Evolutionary conservation across 1,140 invertebrate genomes (phyloP).

Genomic region (Ptiloglossa arizonensis): DNA sequence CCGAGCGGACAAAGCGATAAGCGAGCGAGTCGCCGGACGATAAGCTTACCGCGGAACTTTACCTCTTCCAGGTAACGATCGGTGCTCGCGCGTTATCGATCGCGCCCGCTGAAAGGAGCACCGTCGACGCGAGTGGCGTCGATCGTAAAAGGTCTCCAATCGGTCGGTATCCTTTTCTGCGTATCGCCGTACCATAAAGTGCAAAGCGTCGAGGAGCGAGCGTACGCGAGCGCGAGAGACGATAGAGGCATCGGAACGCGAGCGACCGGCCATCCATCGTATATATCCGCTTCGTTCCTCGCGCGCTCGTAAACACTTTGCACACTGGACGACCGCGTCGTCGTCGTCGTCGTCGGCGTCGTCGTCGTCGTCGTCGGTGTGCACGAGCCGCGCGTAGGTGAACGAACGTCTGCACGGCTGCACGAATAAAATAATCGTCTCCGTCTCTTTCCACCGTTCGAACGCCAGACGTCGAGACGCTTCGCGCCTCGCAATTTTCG

Average conservation of each 20-base stretch:
- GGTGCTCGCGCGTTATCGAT: neutral
- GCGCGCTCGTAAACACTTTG: constrained; percentile 49
- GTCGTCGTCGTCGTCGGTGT: constrained; percentile 22
- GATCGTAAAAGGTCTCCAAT: constrained; percentile 60
- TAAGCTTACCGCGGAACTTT: neutral
- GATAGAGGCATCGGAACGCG: constrained; percentile 46
- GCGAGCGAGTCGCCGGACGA: neutral
- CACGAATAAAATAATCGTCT: constrained; percentile 55
- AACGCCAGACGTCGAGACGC: neutral
- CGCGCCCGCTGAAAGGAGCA: constrained; percentile 20
- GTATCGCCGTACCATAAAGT: constrained; percentile 35
- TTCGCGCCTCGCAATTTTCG: neutral
- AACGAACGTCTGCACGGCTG: constrained; percentile 54
- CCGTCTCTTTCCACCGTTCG: constrained; percentile 4
- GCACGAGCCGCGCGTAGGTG: constrained; percentile 52
- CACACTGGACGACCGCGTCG: too few species aligned
- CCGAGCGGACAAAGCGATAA: neutral
- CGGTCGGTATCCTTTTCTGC: constrained; percentile 59
- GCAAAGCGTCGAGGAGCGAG: neutral
- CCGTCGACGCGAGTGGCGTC: neutral
- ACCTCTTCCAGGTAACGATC: neutral
- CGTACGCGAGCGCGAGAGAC: constrained; percentile 13
- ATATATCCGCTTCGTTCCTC: constrained; percentile 34
- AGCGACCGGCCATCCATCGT: constrained; percentile 16
- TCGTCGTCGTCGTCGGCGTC: constrained; percentile 21